Evolutionary conservation across 2,113 vertebrate genomes (phyloP).

Genomic region (Chloropsis cyanopogon): DNA sequence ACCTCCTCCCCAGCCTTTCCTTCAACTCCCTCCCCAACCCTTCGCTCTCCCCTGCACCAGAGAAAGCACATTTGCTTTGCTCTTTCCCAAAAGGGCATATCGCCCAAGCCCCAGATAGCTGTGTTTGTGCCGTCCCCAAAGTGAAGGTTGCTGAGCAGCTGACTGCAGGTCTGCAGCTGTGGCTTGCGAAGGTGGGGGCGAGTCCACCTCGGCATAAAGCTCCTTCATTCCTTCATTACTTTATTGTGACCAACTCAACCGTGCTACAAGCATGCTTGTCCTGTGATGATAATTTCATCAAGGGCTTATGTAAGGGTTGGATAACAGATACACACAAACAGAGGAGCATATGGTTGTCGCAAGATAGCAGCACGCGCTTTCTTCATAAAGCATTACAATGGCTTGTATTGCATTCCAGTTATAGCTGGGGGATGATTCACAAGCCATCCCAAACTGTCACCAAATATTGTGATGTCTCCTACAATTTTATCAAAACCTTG

Average conservation of each 20-base stretch:
- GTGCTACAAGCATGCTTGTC: background rate
- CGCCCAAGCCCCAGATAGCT: background rate
- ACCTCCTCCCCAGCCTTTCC: background rate
- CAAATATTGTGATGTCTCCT: background rate
- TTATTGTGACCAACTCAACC: background rate
- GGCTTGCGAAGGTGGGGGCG: background rate
- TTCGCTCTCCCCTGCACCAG: background rate
- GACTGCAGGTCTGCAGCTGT: background rate
- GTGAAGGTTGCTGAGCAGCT: background rate
- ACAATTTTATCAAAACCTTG: background rate
- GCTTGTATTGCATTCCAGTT: background rate
- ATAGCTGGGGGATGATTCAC: background rate
- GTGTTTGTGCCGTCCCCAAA: background rate
- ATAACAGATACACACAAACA: background rate
- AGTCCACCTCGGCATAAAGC: background rate
- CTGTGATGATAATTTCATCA: slow-evolving; percentile 17
- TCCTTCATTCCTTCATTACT: background rate
- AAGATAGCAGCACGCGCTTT: background rate
- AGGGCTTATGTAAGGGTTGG: slow-evolving; percentile 35
- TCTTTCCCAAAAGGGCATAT: background rate
- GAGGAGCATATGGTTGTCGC: background rate
- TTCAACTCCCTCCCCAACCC: background rate
- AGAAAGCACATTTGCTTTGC: background rate
- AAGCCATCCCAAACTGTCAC: background rate
- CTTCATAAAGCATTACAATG: background rate